These are phyloP conservation scores for Brachionus rotundiformis DNA, from an alignment of 1,140 invertebrate genomes.

Conservation along the genomic window DNA sequence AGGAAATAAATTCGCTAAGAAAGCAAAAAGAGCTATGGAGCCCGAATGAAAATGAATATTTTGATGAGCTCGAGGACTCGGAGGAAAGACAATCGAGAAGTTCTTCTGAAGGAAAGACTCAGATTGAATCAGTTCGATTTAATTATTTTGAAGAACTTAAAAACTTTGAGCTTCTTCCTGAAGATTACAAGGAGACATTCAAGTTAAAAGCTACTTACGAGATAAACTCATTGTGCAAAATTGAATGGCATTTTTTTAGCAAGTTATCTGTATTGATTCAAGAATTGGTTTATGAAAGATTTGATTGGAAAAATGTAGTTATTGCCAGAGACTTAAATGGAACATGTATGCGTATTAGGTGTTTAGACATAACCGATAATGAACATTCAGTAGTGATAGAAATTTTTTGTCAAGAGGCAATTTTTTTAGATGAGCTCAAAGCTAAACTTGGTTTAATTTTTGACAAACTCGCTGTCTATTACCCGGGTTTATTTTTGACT, in stretches of 20 bases:
- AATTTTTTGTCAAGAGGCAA: neutral
- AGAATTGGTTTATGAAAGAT: neutral
- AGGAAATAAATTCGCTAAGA: slow-evolving; percentile 27
- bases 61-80: slow-evolving; percentile 1
- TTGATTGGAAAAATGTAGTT: slow-evolving; percentile 15
- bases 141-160: neutral
- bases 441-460: neutral
- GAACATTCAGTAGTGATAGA: neutral
- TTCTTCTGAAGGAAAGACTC: neutral
- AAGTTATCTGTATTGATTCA: slow-evolving; percentile 34
- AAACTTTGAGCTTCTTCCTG: neutral
- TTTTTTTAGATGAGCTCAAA: neutral
- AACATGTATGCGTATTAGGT: slow-evolving; percentile 1
- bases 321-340: slow-evolving; percentile 13
- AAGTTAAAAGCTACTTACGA: neutral
- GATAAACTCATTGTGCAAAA: neutral
- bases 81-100: neutral
- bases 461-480: neutral
- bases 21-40: slow-evolving; percentile 43
- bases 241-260: slow-evolving; percentile 6
- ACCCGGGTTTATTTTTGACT: slow-evolving; percentile 23
- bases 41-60: slow-evolving; percentile 2
- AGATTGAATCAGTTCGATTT: neutral
- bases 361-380: neutral
- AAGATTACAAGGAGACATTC: neutral